These are phyloP conservation scores for Halictus rubicundus DNA, from an alignment of 1,140 invertebrate genomes.

Conservation along the genomic window DNA sequence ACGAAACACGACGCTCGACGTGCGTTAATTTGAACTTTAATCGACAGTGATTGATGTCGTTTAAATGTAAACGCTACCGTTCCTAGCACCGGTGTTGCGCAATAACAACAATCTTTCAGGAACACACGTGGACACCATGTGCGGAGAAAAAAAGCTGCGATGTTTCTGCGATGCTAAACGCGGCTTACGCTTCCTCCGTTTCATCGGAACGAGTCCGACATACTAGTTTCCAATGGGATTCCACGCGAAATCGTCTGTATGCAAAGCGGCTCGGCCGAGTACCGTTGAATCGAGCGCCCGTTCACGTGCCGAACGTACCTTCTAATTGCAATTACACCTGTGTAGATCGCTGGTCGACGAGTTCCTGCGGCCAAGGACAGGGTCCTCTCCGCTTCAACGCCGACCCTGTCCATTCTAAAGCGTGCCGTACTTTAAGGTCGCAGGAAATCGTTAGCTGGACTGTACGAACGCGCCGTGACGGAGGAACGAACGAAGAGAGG, in stretches of 20 bases:
- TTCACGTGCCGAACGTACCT: background rate
- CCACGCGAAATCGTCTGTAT: conserved; percentile 7
- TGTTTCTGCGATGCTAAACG: no score
- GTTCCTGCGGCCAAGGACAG: conserved; percentile 1
- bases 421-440: background rate
- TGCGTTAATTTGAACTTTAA: no score
- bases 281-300: conserved; percentile 6
- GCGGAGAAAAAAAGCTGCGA: no score
- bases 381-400: conserved; percentile 1
- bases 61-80: no score
- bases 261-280: conserved; percentile 9
- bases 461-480: background rate
- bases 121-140: no score
- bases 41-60: no score
- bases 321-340: background rate
- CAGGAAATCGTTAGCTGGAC: background rate
- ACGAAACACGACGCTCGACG: no score
- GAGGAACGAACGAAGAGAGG: background rate
- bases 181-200: background rate
- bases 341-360: background rate
- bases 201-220: background rate
- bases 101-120: no score
- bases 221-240: background rate
- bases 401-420: conserved; percentile 9
- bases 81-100: no score